Percentiles rank a stretch among this genome's conserved stretches.
Evolutionary conservation across 1,140 invertebrate species (phyloP).

Genomic region (Reticulitermes speratus): DNA sequence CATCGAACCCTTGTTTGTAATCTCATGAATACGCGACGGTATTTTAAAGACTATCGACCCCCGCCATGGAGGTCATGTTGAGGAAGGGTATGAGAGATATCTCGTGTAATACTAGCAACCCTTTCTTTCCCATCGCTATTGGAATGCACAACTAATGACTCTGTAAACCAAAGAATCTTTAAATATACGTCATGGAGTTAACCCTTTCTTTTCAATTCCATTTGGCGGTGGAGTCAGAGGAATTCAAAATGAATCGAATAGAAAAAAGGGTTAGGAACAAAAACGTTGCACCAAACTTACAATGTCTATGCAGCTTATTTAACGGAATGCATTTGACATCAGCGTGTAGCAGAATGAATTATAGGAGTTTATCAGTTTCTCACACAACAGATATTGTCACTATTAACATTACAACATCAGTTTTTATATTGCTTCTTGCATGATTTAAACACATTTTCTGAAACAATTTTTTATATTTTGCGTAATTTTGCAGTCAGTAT

Average conservation of each 20-base stretch:
- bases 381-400: no score
- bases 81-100: slow-evolving; percentile 10
- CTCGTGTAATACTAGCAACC: not conserved
- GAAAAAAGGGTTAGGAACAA: not conserved
- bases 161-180: not conserved
- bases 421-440: no score
- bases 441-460: no score
- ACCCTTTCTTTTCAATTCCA: not conserved
- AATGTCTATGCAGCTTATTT: no score
- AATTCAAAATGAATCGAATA: not conserved
- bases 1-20: not conserved
- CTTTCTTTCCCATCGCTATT: not conserved
- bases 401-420: no score
- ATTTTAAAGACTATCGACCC: not conserved
- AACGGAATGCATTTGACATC: no score
- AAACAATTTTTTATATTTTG: no score
- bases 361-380: no score
- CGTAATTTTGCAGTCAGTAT: no score
- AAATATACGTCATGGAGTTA: not conserved
- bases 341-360: no score
- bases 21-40: not conserved
- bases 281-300: no score
- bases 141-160: slow-evolving; percentile 7
- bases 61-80: not conserved
- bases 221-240: not conserved